Conservation (phyloP, 2,888 invertebrate genomes). For the Aricia artaxerxes region DNA sequence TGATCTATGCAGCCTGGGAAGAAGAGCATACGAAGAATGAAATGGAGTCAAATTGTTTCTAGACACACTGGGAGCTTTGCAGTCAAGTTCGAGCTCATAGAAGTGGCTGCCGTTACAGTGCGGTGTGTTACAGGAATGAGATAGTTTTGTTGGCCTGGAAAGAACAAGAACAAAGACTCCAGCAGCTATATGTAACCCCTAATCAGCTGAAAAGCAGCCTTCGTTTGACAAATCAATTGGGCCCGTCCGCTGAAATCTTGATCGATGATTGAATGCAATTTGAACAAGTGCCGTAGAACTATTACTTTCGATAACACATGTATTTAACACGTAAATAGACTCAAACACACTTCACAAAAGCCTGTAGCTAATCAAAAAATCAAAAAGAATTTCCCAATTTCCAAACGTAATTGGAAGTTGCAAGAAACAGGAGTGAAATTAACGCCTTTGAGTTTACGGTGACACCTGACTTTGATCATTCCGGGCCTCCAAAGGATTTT, state of each 20-base stretch:
- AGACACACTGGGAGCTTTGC: background rate
- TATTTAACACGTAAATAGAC: background rate
- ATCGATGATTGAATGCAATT: background rate
- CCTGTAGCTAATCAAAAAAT: constrained; percentile 18
- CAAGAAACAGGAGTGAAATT: constrained; percentile 52
- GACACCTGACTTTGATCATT: constrained; percentile 72
- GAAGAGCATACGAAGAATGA: background rate
- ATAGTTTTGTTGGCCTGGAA: background rate
- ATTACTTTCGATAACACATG: background rate
- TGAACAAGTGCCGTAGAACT: background rate
- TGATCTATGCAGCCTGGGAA: background rate
- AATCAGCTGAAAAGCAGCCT: too few relatives aligned
- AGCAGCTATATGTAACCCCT: too few relatives aligned
- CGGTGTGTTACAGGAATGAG: background rate
- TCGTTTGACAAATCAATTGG: too few relatives aligned
- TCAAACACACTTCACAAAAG: background rate
- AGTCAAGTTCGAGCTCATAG: background rate
- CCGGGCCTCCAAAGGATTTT: constrained; percentile 72
- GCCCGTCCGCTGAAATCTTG: too few relatives aligned
- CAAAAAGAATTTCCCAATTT: constrained; percentile 24
- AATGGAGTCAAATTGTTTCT: background rate
- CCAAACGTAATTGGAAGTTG: constrained; percentile 31
- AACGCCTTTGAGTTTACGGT: constrained; percentile 67
- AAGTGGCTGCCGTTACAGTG: background rate
- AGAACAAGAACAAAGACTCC: too few relatives aligned